Percentiles rank a stretch among this genome's conserved stretches.
Conservation (phyloP, 2,888 invertebrate genomes). For the Rhagonycha lutea region DNA sequence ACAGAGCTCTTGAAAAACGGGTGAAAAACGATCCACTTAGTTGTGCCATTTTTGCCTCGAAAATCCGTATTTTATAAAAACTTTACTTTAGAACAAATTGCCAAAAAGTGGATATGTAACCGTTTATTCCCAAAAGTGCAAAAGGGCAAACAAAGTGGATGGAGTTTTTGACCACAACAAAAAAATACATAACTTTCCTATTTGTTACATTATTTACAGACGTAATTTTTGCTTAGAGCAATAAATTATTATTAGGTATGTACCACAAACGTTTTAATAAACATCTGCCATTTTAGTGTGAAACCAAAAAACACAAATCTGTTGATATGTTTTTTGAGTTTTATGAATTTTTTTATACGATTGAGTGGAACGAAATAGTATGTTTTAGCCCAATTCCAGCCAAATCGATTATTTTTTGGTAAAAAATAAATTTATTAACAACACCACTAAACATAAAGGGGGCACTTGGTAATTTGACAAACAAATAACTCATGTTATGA, state of each 20-base stretch:
- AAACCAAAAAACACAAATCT: constrained; percentile 28
- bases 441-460: neutral
- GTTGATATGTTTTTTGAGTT: constrained; percentile 30
- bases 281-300: constrained; percentile 27
- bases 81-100: neutral
- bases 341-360: constrained; percentile 13
- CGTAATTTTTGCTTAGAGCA: constrained; percentile 5
- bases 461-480: neutral
- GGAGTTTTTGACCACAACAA: constrained; percentile 6
- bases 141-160: neutral
- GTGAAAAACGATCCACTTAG: neutral
- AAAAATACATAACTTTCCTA: constrained; percentile 21
- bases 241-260: neutral
- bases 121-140: neutral
- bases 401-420: neutral
- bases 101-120: neutral
- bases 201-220: constrained; percentile 17
- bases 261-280: constrained; percentile 30
- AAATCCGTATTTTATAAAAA: neutral
- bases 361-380: constrained; percentile 8
- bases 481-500: neutral
- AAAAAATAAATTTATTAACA: neutral
- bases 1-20: neutral
- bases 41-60: neutral
- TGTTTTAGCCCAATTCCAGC: neutral